Conservation (phyloP, 2,113 vertebrate genomes). For the Plotosus lineatus region DNA sequence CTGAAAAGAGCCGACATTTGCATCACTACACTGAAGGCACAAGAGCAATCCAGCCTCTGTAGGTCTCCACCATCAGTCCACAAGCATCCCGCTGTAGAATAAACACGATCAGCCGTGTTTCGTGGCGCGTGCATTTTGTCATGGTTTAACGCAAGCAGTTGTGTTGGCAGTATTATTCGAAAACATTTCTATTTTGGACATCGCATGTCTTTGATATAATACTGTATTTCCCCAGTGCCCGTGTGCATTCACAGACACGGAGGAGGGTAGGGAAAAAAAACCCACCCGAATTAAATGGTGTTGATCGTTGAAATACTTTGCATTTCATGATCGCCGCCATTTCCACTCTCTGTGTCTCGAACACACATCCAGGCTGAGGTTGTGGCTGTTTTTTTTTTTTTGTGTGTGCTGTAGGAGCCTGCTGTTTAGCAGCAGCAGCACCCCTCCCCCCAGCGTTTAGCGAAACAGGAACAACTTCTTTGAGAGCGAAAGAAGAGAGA, state of each 20-base stretch:
- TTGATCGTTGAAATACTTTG: not conserved
- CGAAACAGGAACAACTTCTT: conserved; percentile 84
- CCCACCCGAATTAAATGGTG: not conserved
- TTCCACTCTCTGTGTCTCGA: not conserved
- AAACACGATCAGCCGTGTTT: not conserved
- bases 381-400: conserved; percentile 26
- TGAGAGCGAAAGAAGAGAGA: conserved; percentile 62
- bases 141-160: too few relatives aligned
- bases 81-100: not conserved
- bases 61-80: not conserved
- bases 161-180: conserved; percentile 26
- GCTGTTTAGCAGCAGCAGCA: conserved; percentile 64
- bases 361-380: conserved; percentile 7
- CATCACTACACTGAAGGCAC: too few relatives aligned
- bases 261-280: not conserved
- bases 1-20: too few relatives aligned
- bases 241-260: not conserved
- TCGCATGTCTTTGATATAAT: conserved; percentile 16
- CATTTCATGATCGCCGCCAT: conserved; percentile 31
- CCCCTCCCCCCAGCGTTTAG: conserved; percentile 77
- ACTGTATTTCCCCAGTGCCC: conserved; percentile 5
- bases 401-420: conserved; percentile 51
- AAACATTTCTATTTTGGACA: conserved; percentile 41
- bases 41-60: too few relatives aligned
- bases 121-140: too few relatives aligned